These are phyloP conservation scores for Pristiophorus japonicus DNA, from an alignment of 2,113 vertebrate genomes.

Conservation along the genomic window DNA sequence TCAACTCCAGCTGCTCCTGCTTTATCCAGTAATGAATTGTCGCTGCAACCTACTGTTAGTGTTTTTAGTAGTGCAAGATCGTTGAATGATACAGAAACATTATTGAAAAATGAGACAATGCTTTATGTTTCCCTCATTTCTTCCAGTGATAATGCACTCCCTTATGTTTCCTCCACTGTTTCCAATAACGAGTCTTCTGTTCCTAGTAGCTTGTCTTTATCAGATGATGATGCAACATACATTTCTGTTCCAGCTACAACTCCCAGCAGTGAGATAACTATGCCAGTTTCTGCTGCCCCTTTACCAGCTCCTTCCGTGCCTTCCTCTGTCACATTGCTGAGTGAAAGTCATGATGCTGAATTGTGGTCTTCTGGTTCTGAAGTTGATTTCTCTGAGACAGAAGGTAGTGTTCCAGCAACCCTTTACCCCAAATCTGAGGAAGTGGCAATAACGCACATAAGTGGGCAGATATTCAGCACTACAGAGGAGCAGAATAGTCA, in stretches of 20 bases:
- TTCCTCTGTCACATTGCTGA: conserved; percentile 51
- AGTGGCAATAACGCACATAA: conserved; percentile 55
- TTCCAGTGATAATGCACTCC: conserved; percentile 48
- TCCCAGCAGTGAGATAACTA: conserved; percentile 50
- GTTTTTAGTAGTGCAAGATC: no score
- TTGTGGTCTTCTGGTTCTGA: conserved; percentile 49
- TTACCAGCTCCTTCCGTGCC: conserved; percentile 52
- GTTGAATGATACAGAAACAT: background rate
- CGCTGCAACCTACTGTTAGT: background rate
- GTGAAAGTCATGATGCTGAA: conserved; percentile 49
- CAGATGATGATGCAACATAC: conserved; percentile 50
- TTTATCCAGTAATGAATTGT: conserved; percentile 49
- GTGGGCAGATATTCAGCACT: conserved; percentile 57
- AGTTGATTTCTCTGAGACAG: conserved; percentile 56
- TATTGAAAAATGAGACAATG: background rate
- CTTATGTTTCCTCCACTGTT: conserved; percentile 46
- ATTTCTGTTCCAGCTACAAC: conserved; percentile 62
- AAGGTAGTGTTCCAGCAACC: conserved; percentile 69
- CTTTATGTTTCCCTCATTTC: conserved; percentile 44
- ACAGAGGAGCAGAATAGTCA: conserved; percentile 53
- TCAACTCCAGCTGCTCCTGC: conserved; percentile 47
- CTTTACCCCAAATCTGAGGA: conserved; percentile 63
- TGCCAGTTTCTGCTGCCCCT: conserved; percentile 48
- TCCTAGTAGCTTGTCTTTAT: conserved; percentile 49
- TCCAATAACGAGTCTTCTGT: conserved; percentile 46